Evolutionary conservation across 1,140 invertebrate species (phyloP), one percentile per base, ranked within the genome.

Genomic region (Plectrocnemia conspersa): DNA sequence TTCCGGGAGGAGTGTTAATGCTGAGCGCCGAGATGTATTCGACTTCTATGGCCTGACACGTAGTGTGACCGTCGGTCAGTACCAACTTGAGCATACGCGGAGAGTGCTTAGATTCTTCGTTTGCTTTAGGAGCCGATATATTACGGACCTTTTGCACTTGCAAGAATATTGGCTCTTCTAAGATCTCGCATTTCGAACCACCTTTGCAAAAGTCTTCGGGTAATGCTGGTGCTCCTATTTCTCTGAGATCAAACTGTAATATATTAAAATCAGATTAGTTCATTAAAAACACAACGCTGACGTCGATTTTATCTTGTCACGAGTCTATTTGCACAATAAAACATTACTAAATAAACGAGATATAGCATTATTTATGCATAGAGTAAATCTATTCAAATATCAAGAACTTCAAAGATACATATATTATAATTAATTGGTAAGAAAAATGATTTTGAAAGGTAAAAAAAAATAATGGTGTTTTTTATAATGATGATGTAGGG

Each of bases 111-210:
- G 88, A 91, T 61, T 91, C 88, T 66, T 93, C 89, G 73, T 92
- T 90, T 27, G 82, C 82, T 73, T 93, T 93, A n/a, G 92, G 91
- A 15, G 89, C 89, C 27, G 89, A 81, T 32, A 92, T 80, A 76
- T 94, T 94, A 11, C 88, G 77, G 35, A 93, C 78, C 68, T 92
- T 89, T 68, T 89, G 85, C 63, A 96, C 83, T 79, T 96, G 92
- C 16, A 93, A 72, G 9, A 94, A 82, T 52, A 91, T 78, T 49
- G 85, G 79, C 7, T 84, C 83, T 52, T 82, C 71, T 53, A 84
- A 71, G 4, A 27, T 11, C 35, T 61, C 59, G 18, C 45, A 54
- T 71, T 76, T 74, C 41, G 74, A 68, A 49, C 83, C 82, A 33
- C 80, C 78, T 52, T 81, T 81, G 18, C 70, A 66, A 54, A 80